Percentiles rank a stretch among this genome's conserved stretches.
phyloP scores from a whole-genome alignment of 1,140 invertebrate species.

The Calliphora vicina region DNA sequence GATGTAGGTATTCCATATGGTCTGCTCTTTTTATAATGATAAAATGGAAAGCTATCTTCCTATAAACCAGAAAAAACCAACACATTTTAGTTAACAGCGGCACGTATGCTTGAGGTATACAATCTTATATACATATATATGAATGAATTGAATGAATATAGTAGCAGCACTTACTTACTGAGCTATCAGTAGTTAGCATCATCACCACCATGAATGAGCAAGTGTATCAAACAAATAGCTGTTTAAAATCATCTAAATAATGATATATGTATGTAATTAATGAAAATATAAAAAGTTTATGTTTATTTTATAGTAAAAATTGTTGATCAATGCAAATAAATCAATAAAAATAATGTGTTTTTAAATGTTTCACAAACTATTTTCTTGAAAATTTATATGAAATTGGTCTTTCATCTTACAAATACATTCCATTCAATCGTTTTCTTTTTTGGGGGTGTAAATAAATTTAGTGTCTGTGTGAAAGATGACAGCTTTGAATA shows the following conservation, averaged over 20 bases:
- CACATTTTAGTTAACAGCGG: neutral
- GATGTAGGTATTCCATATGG: no score
- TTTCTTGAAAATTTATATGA: neutral
- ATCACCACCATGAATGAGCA: no score
- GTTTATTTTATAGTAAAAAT: neutral
- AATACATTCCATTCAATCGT: neutral
- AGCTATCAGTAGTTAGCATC: no score
- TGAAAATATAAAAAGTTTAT: neutral
- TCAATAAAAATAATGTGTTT: slow-evolving; percentile 12
- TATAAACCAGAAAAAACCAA: neutral
- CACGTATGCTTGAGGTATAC: neutral
- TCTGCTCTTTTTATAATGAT: neutral
- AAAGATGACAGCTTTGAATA: neutral
- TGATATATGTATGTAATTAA: no score
- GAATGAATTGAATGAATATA: neutral
- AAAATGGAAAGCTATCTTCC: neutral
- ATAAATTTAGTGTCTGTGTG: neutral
- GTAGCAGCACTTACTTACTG: no score
- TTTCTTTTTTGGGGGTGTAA: no score
- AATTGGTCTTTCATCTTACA: neutral
- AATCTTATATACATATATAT: no score
- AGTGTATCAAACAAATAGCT: no score
- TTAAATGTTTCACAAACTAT: neutral
- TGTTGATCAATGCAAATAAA: neutral
- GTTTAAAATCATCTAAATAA: no score